Percentiles rank a stretch among this genome's conserved stretches.
Conservation (phyloP, 2,888 invertebrate genomes). For the Minunthozetes semirufus region DNA sequence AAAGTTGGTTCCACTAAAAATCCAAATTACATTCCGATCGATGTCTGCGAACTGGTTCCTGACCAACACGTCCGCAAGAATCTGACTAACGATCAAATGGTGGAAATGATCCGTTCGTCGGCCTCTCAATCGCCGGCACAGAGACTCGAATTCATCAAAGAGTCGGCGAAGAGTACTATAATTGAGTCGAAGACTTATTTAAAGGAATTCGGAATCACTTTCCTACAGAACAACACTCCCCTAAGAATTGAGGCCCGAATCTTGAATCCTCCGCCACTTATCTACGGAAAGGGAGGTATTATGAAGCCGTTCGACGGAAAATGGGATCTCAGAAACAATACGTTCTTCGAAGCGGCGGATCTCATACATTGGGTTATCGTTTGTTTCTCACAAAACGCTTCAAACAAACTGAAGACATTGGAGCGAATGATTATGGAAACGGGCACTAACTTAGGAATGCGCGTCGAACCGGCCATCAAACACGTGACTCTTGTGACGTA, state of each 20-base stretch:
- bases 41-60: conserved; percentile 20
- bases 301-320: conserved; percentile 18
- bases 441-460: neutral
- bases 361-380: conserved; percentile 7
- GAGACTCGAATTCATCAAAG: conserved; percentile 37
- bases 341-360: neutral
- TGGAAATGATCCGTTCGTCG: conserved; percentile 10
- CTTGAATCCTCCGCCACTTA: conserved; percentile 18
- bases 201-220: conserved; percentile 37
- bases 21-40: conserved; percentile 10
- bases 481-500: neutral
- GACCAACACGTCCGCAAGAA: conserved; percentile 25
- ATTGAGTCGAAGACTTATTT: conserved; percentile 35
- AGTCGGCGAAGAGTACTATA: conserved; percentile 27
- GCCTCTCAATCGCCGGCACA: conserved; percentile 33
- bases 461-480: neutral
- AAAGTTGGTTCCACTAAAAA: conserved; percentile 29
- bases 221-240: conserved; percentile 25
- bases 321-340: conserved; percentile 4
- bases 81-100: conserved; percentile 20
- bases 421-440: neutral
- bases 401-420: neutral
- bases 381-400: neutral
- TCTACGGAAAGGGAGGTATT: neutral
- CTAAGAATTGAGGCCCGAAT: conserved; percentile 37